Evolutionary conservation across 2,797 vertebrate genomes (phyloP).

Genomic region (Champsocephalus gunnari): DNA sequence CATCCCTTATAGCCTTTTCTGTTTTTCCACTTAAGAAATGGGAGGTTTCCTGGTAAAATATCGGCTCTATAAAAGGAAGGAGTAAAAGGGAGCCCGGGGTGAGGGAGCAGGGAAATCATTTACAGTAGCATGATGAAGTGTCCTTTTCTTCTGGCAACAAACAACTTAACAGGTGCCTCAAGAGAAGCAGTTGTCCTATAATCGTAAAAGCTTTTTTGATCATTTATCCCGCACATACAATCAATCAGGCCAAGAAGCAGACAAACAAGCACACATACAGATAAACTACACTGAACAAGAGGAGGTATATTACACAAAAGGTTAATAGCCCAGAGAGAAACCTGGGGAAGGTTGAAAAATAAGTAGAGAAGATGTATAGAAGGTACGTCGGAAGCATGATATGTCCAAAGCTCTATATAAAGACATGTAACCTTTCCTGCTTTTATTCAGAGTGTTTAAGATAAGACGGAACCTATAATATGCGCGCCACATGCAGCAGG

Average conservation of each 20-base stretch:
- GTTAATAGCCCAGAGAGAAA: slow-evolving; percentile 57
- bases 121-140: slow-evolving; percentile 69
- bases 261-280: slow-evolving; percentile 30
- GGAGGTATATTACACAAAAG: slow-evolving; percentile 44
- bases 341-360: slow-evolving; percentile 28
- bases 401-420: slow-evolving; percentile 5
- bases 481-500: not conserved
- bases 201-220: slow-evolving; percentile 81
- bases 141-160: slow-evolving; percentile 68
- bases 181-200: slow-evolving; percentile 73
- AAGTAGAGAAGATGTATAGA: slow-evolving; percentile 45
- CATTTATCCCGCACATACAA: slow-evolving; percentile 73
- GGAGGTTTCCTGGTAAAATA: slow-evolving; percentile 63
- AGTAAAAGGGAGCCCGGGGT: slow-evolving; percentile 66
- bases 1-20: slow-evolving; percentile 52
- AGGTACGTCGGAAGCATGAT: not conserved
- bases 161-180: slow-evolving; percentile 73
- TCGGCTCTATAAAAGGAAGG: slow-evolving; percentile 65
- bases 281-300: slow-evolving; percentile 18
- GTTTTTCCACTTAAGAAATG: slow-evolving; percentile 46
- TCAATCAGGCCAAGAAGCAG: slow-evolving; percentile 70
- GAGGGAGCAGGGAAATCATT: slow-evolving; percentile 73
- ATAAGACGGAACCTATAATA: not conserved
- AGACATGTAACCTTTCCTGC: slow-evolving; percentile 7
- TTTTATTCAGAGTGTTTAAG: slow-evolving; percentile 7